Evolutionary conservation across 2,113 vertebrate species (phyloP), one percentile per base, ranked within the genome.

Genomic region (Bolborhynchus lineola): DNA sequence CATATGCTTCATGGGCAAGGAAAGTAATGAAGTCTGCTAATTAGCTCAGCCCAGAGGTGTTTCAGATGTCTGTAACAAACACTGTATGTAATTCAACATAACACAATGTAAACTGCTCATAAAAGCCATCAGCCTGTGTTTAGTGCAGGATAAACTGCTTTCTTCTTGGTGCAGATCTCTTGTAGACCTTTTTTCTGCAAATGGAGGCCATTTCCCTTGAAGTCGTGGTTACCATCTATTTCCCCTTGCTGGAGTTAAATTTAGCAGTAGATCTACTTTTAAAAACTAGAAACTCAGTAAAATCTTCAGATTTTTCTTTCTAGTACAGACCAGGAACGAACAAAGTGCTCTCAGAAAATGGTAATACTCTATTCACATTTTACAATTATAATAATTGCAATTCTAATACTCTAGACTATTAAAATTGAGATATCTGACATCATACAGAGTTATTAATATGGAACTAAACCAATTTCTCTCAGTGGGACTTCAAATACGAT

Each of bases 1-100:
- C 5, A 1, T 0, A 35, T 55, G 37, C 46, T 78, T 21, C 46
- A 33, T 0, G 2, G 41, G 64, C 55, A 86, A n/a, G 46, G 69
- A 67, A 53, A 70, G 44, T 59, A 29, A 10, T 1, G 13, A 9
- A 28, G 7, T 18, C 41, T 53, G 60, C 14, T 21, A 39, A 77
- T 78, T 9, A 84, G 18, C 46, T 67, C 17, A 59, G 46, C 37
- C 6, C 31, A 31, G 62, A 64, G 65, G 52, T 42, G 67, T 35
- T 68, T 62, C 41, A 49, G 50, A 7, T 17, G n/a, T 35, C 50
- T 46, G 31, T 20, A 71, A 59, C 31, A 65, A 80, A 47, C 31
- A 16, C 1, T 5, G 35, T 7, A 15, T 4, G 41, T 26, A 83
- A 4, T 41, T 67, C 55, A 44, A 1, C 2, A 25, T 0, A 55